These are phyloP conservation scores for Danio tinwini DNA, from an alignment of 2,797 vertebrate genomes.

Conservation along the genomic window DNA sequence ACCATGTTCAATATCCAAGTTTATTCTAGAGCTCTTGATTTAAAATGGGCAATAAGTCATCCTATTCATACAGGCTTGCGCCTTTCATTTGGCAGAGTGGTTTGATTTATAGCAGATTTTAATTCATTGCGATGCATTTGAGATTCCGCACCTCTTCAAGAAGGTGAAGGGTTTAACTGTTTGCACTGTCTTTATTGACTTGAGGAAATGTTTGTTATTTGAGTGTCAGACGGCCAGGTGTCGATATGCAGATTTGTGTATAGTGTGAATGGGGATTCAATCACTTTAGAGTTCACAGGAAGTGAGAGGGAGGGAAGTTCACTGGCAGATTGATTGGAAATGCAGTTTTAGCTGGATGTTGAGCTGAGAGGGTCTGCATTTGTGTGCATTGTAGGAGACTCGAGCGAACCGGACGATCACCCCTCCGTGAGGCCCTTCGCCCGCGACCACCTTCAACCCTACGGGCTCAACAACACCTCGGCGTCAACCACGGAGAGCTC, in stretches of 20 bases:
- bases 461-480: conserved; percentile 77
- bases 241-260: conserved; percentile 50
- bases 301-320: conserved; percentile 53
- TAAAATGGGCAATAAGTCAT: conserved; percentile 26
- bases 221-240: conserved; percentile 46
- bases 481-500: conserved; percentile 95
- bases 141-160: conserved; percentile 23
- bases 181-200: conserved; percentile 5
- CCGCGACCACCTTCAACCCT: conserved; percentile 78
- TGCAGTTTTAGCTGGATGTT: background rate
- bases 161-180: conserved; percentile 29
- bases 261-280: conserved; percentile 64
- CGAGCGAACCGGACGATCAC: conserved; percentile 93
- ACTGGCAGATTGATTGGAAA: conserved; percentile 13
- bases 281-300: conserved; percentile 63
- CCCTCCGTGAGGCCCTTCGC: conserved; percentile 72
- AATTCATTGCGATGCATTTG: conserved; percentile 28
- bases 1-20: background rate
- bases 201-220: conserved; percentile 13
- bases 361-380: conserved; percentile 3
- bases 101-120: conserved; percentile 18
- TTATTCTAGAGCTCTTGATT: conserved; percentile 17
- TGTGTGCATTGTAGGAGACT: conserved; percentile 81
- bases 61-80: conserved; percentile 22
- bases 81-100: conserved; percentile 25